Base-by-base conservation (phyloP, 2,113 vertebrate genomes). In the Haemorhous mexicanus region DNA sequence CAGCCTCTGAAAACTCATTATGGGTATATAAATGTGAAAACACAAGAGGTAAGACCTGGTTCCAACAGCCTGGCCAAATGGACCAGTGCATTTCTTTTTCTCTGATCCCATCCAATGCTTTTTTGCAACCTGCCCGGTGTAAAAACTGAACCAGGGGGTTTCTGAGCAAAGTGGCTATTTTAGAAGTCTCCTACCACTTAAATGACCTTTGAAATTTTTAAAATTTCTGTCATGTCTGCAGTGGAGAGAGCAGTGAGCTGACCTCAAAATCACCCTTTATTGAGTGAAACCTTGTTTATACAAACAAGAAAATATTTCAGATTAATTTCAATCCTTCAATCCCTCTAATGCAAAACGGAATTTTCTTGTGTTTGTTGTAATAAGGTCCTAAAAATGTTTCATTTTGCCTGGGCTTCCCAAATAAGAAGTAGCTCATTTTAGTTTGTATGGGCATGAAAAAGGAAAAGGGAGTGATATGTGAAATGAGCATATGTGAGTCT, bases 21-120 rank as follows among this genome's bases (percentile, higher is more conserved):
- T 50, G 99, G 99, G 70, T 99, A 99, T 64, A 93, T 99, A 81
- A 99, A 99, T 84, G 98, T 99, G 79, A 98, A 98, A 93, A 98
- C 98, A 10, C 98, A 98, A 96, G 98, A 99, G 99, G 99, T 99
- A 98, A 99, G 98, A 83, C 30, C 39, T 90, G 33, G 8, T 85
- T 88, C 63, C 47, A 81, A 33, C 20, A 84, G 27, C 15, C 47
- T 24, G 49, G 28, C 26, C 74, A 75, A 81, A 50, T 15, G 17
- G 16, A 85, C 50, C 26, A 10, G 26, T 19, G 52, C 41, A 10
- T 10, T 72, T 87, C 7, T 64, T n/a, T 64, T 52, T 33, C 35
- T 80, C 41, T 22, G 2, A 18, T 79, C 30, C 3, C 32, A 4
- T 28, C 1, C 39, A 64, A n/a, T 13, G 18, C 1, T 68, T 94